Evolutionary conservation across 2,888 invertebrate species (phyloP), one percentile per base, ranked within the genome.

Genomic region (Himalopsyche kuldschensis): DNA sequence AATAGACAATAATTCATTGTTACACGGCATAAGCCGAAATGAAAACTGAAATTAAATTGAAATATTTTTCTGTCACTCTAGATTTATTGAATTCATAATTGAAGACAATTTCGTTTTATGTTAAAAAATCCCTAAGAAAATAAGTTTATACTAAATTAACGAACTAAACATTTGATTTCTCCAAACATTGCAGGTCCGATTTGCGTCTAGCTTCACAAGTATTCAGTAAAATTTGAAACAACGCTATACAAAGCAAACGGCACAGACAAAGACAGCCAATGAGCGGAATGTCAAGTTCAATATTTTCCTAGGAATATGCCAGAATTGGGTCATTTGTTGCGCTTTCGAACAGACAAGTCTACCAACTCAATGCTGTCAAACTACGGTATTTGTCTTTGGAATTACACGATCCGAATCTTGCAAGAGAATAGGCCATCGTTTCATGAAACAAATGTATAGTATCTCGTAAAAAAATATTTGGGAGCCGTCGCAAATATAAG

Each of bases 371-470:
- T 5, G 63, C 48, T 69, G 27, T 8, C 24, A 77, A 81, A 55
- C 30, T 41, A 78, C 27, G 76, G 32, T 48, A 46, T 82, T 82
- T 82, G 79, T 82, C 82, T 82, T 79, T 82, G 82, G 83, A 81
- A 78, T 84, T 84, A 81, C 81, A 81, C 83, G 83, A 81, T 78
- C 83, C 78, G 81, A 81, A 92, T 92, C 92, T 92, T 91, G 91
- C 91, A 92, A 91, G 91, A 92, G 92, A 78, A 78, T 92, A 92
- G 92, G 92, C 92, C 92, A 92, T 84, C 82, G 82, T 92, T 92
- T 91, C 92, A 91, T 92, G 91, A 91, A 92, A 92, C 91, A 92
- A 91, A 92, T 91, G 91, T 92, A 91, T 92, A 92, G 92, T 91
- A 91, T 90, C 91, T 92, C 91, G 91, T 91, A 91, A 91, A 91